Evolutionary conservation across 2,113 vertebrate species (phyloP), one percentile per base, ranked within the genome.

Genomic region (human (Homo sapiens)): DNA sequence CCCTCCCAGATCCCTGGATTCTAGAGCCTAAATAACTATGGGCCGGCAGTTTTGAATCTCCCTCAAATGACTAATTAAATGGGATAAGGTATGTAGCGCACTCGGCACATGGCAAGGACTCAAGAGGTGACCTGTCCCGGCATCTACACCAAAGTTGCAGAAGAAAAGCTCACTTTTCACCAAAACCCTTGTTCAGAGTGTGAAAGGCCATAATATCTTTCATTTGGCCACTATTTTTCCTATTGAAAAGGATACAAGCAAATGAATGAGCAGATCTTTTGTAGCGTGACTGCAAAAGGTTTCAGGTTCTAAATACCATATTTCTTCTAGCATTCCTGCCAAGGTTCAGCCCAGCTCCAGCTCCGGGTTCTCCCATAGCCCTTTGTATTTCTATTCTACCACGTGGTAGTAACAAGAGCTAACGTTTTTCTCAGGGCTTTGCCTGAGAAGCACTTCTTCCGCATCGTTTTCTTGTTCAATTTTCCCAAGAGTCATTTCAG

Each of bases 1-100:
- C 97, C 90, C 97, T 98, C 98, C 96, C 95, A 90, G 83, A 89
- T 95, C 94, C 93, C 92, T 81, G 93, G 92, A 90, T 97, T 97
- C 96, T 97, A 96, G 97, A 96, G 89, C 91, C 89, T 93, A 93
- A 97, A 96, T 87, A 92, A 89, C 92, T 64, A 18, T 0, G 14
- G 95, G 90, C 72, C 35, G 45, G 90, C 96, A 86, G 96, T 85
- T 95, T 95, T 95, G 96, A 95, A 94, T 97, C 97, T 93, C 89
- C 94, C 87, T 97, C 86, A 50, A 93, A 96, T 55, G 79, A 70
- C 94, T 97, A 88, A 97, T 96, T 88, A 96, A 94, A 95, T n/a
- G 84, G 94, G 97, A 96, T 96, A 88, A 97, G 94, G 92, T 80
- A 80, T 12, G 18, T 17, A 88, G 85, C 27, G 18, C 0, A 48